phyloP scores from a whole-genome alignment of 2,888 invertebrate genomes.

The Drosophila anomalipes region DNA sequence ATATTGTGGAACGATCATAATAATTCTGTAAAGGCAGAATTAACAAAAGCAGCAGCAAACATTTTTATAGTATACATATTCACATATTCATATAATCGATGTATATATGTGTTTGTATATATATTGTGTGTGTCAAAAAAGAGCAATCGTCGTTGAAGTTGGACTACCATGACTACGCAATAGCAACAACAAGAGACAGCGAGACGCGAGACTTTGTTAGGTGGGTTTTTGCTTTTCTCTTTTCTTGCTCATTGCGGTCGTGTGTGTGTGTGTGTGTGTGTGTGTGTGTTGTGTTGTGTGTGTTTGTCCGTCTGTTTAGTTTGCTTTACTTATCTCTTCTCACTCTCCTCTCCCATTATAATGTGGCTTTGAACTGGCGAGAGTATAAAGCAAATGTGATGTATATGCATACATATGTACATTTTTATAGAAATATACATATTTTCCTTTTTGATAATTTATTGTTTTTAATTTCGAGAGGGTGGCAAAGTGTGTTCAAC shows the following conservation, averaged over 20 bases:
- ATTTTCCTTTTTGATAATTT: slow-evolving; percentile 67
- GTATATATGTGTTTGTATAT: slow-evolving; percentile 43
- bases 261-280: slow-evolving; percentile 1
- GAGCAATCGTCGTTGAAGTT: slow-evolving; percentile 70
- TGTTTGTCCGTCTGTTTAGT: slow-evolving; percentile 45
- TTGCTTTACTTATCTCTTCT: slow-evolving; percentile 43
- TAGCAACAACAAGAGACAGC: slow-evolving; percentile 74
- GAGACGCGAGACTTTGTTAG: slow-evolving; percentile 46
- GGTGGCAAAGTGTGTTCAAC: slow-evolving; percentile 53
- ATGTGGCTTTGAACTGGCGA: slow-evolving; percentile 38
- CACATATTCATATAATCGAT: slow-evolving; percentile 74
- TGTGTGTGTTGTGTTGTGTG: slow-evolving; percentile 1
- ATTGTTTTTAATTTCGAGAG: slow-evolving; percentile 70
- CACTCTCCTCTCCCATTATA: slow-evolving; percentile 26
- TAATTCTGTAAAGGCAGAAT: slow-evolving; percentile 27
- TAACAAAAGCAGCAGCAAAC: slow-evolving; percentile 57
- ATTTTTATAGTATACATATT: slow-evolving; percentile 70
- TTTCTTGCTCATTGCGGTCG: slow-evolving; percentile 37
- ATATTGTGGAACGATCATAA: slow-evolving; percentile 37
- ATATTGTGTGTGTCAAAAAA: slow-evolving; percentile 43
- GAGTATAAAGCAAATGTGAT: slow-evolving; percentile 38
- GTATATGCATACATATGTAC: slow-evolving; percentile 41
- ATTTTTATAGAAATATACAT: slow-evolving; percentile 31
- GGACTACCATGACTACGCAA: slow-evolving; percentile 77
- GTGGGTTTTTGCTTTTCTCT: slow-evolving; percentile 60